Evolutionary conservation across 2,113 vertebrate species (phyloP), one percentile per base, ranked within the genome.

Genomic region (Hippocampus zosterae): DNA sequence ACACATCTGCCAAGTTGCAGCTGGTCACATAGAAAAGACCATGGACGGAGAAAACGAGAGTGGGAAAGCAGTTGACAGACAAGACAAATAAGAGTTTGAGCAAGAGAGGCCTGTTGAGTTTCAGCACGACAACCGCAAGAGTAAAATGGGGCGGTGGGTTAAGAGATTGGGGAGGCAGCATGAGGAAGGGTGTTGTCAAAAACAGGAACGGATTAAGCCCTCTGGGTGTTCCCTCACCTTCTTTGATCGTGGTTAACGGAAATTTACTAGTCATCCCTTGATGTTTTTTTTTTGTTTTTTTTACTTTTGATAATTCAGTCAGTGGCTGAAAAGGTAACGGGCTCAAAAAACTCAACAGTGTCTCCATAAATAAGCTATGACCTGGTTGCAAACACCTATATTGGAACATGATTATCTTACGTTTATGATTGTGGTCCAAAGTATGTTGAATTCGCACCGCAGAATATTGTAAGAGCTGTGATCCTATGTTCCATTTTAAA

Each of bases 111-210:
- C 33, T 60, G 40, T n/a, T 27, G 23, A 71, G 61, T 61, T n/a
- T 56, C 46, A 61, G 48, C 29, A 33, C 41, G 63, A 53, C 70
- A 71, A 75, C 18, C 55, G 21, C 73, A 63, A 77, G 60, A 74
- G 27, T 70, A 69, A 19, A 75, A 68, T 68, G 65, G 57, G 62
- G 61, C 76, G 73, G 56, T 75, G 70, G 60, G 74, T 80, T 48
- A 62, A 79, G 72, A 75, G 74, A 78, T 70, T 42, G 52, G 61
- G 23, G 72, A 48, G 66, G 80, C 29, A 52, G 66, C 44, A 67
- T 79, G 77, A 84, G 85, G 85, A 88, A 87, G 86, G 85, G 87
- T 80, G 87, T 84, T 86, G 85, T 83, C 82, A 73, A 5, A 75
- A 74, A 77, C 62, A 87, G 75, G 79, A 84, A 80, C 81, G 79